A percentile compares a stretch with the other conserved stretches of the same genome.
Conservation (phyloP, 2,888 invertebrate species). For the Scaptomyza parva region DNA sequence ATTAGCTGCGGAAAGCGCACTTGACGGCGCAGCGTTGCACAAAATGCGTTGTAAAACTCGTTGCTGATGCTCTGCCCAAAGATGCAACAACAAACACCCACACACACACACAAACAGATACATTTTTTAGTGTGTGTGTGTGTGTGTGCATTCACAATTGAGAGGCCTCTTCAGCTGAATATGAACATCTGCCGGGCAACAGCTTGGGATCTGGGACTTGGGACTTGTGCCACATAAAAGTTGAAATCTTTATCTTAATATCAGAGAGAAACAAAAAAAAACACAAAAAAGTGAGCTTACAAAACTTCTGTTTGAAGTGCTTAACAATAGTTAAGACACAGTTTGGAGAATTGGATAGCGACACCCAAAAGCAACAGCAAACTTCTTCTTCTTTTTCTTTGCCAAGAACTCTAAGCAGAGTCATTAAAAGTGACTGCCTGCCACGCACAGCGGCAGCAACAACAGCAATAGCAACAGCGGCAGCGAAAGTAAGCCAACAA, state of each 20-base stretch:
- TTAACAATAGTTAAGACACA: conserved; percentile 66
- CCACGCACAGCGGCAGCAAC: no score
- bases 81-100: conserved; percentile 45
- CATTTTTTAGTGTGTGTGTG: no score
- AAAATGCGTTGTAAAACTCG: conserved; percentile 57
- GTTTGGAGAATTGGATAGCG: conserved; percentile 23
- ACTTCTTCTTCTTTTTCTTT: no score
- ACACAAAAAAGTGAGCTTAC: conserved; percentile 25
- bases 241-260: conserved; percentile 66
- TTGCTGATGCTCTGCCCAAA: conserved; percentile 35
- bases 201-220: conserved; percentile 28
- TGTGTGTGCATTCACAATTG: conserved; percentile 53
- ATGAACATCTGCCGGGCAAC: conserved; percentile 25
- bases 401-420: conserved; percentile 50
- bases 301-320: conserved; percentile 57
- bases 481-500: conserved; percentile 30
- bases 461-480: no score
- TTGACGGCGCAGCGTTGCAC: conserved; percentile 61
- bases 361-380: conserved; percentile 18
- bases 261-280: not conserved
- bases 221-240: conserved; percentile 30
- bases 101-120: conserved; percentile 15
- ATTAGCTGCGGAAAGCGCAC: conserved; percentile 79
- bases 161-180: conserved; percentile 32
- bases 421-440: conserved; percentile 49